A percentile compares a stretch with the other conserved stretches of the same genome.
Conservation (phyloP, 2,888 invertebrate species). For the Hyposoter dolosus region DNA sequence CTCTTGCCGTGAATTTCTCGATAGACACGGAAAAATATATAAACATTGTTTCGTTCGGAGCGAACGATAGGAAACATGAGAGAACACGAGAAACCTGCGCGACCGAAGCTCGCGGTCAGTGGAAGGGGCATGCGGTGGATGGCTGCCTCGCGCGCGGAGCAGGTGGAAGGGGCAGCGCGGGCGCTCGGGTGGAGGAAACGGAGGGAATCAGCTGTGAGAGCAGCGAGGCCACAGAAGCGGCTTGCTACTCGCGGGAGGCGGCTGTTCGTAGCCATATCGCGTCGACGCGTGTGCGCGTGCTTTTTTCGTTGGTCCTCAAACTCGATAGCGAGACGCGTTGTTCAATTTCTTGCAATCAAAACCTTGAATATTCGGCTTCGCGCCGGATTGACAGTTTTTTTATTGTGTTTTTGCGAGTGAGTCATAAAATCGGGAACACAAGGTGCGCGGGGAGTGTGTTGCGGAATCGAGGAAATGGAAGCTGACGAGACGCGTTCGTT, state of each 20-base stretch:
- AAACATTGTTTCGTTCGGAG: not conserved
- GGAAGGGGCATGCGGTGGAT: not conserved
- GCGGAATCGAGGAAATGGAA: slow-evolving; percentile 81
- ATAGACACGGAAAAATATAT: not conserved
- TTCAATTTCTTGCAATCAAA: not conserved
- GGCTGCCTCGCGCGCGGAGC: slow-evolving; percentile 4
- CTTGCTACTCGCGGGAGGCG: slow-evolving; percentile 63
- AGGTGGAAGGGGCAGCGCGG: slow-evolving; percentile 3
- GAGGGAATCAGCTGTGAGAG: slow-evolving; percentile 61
- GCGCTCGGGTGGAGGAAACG: slow-evolving; percentile 49
- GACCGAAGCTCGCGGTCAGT: not conserved
- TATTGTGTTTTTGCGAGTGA: not conserved
- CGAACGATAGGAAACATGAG: not conserved
- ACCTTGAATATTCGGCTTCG: not conserved
- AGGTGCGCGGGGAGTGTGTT: slow-evolving; percentile 10
- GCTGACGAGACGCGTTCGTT: slow-evolving; percentile 78
- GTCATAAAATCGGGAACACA: not conserved
- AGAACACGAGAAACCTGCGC: slow-evolving; percentile 22
- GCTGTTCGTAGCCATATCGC: slow-evolving; percentile 49
- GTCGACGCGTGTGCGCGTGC: not conserved
- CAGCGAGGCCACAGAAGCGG: slow-evolving; percentile 56
- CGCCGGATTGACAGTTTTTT: not conserved
- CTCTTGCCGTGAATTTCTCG: not conserved
- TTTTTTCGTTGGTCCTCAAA: slow-evolving; percentile 1
- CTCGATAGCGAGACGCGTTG: not conserved